A percentile compares a stretch with the other conserved stretches of the same genome.
Conservation (phyloP, 2,888 invertebrate genomes). For the Epicampocera succincta region DNA sequence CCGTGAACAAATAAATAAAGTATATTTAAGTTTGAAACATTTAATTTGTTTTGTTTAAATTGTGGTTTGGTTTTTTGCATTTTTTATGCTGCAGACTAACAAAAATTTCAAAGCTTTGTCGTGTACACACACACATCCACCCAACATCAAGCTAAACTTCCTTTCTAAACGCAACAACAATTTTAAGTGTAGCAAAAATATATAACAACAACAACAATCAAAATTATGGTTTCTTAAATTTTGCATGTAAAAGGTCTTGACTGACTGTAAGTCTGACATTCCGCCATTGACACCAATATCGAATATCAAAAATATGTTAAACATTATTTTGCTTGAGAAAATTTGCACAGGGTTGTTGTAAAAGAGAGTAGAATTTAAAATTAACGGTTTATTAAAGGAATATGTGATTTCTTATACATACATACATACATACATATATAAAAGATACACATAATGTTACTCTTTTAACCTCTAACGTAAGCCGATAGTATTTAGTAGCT, state of each 20-base stretch:
- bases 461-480: too few relatives aligned
- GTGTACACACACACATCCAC: neutral
- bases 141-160: conserved; percentile 31
- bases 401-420: too few relatives aligned
- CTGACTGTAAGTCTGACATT: conserved; percentile 27
- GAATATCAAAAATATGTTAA: conserved; percentile 65
- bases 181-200: conserved; percentile 4
- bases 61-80: neutral
- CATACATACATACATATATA: too few relatives aligned
- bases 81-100: neutral
- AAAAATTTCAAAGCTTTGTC: conserved; percentile 1
- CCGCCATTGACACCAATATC: conserved; percentile 68
- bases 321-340: conserved; percentile 15
- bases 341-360: conserved; percentile 25
- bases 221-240: conserved; percentile 6
- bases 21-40: conserved; percentile 8
- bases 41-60: conserved; percentile 17
- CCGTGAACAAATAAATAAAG: conserved; percentile 37
- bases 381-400: too few relatives aligned
- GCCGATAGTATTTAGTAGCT: too few relatives aligned
- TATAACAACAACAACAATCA: neutral
- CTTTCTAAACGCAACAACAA: conserved; percentile 54
- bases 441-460: too few relatives aligned
- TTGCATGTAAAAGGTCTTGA: conserved; percentile 30
- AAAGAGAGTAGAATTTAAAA: neutral